Evolutionary conservation across 2,113 vertebrate species (phyloP), one percentile per base, ranked within the genome.

Genomic region (Mohoua ochrocephala): DNA sequence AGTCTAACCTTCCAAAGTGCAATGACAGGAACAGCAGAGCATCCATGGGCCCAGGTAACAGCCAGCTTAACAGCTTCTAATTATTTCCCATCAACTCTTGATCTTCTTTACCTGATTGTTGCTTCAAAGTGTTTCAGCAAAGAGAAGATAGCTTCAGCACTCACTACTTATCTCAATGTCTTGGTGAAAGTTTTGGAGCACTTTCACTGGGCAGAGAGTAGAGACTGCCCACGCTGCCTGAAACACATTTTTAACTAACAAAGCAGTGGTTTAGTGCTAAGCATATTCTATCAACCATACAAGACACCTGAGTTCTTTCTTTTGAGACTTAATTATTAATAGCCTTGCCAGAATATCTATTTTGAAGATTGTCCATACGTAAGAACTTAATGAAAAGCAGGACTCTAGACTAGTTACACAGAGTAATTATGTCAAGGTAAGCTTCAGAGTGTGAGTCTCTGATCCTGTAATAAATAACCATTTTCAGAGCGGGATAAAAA

Each of bases 71-170:
- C 88, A 97, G 92, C 96, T 96, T 94, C 84, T 96, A 97, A 97
- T 97, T 95, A 97, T 96, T 93, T 96, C 52, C 91, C 83, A 93
- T 97, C 96, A 96, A 86, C 93, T 97, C 95, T 97, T 96, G 92
- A 97, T 97, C 93, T 97, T 87, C 91, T 96, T 96, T 73, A 93
- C 22, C 35, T 85, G 94, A 96, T 90, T 73, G 78, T 96, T 90
- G 94, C 93, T 96, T 97, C 92, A 91, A 97, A 97, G 94, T 97
- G 87, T 78, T 91, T 87, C 95, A 92, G 91, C 57, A 93, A 86
- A 93, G 78, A 96, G 93, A 45, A 94, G 78, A 96, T 75, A 73
- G 91, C 64, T 57, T 70, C 80, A 89, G 93, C 54, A 87, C 89
- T 94, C 89, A 71, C 74, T 61, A 28, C 81, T 93, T 94, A 87